Conservation (phyloP, 2,888 invertebrate species). For the Biston stratarius region DNA sequence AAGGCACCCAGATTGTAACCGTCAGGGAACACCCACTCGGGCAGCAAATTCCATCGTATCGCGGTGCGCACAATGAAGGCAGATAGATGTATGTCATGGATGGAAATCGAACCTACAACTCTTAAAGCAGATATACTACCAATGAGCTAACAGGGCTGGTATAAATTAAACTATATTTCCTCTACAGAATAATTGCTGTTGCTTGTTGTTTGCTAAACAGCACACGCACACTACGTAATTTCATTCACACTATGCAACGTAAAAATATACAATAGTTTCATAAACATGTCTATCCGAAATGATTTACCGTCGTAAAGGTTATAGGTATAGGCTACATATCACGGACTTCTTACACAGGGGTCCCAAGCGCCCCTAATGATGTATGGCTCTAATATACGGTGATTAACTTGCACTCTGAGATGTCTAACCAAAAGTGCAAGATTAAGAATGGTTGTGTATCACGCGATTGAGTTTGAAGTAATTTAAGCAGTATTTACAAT, state of each 20-base stretch:
- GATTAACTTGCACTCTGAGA: slow-evolving; percentile 79
- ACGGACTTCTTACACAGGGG: slow-evolving; percentile 56
- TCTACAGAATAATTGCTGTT: too few relatives aligned
- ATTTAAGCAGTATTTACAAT: slow-evolving; percentile 65
- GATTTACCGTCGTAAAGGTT: slow-evolving; percentile 57
- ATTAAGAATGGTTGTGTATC: slow-evolving; percentile 65
- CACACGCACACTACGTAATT: background rate
- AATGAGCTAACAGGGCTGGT: too few relatives aligned
- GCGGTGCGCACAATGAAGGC: too few relatives aligned
- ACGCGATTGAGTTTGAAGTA: slow-evolving; percentile 75
- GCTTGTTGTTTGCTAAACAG: too few relatives aligned
- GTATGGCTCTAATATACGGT: slow-evolving; percentile 67
- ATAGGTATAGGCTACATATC: slow-evolving; percentile 46
- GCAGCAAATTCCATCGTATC: too few relatives aligned
- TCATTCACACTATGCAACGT: background rate
- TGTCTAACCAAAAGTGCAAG: slow-evolving; percentile 69
- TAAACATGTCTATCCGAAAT: slow-evolving; percentile 47
- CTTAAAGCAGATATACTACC: too few relatives aligned
- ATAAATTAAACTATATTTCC: too few relatives aligned
- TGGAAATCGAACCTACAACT: too few relatives aligned
- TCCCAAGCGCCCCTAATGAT: slow-evolving; percentile 62
- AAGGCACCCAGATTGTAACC: too few relatives aligned
- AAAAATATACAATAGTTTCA: slow-evolving; percentile 29
- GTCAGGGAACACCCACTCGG: too few relatives aligned
- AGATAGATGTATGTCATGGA: too few relatives aligned